Base-by-base conservation (phyloP, 2,113 vertebrate species). In the Austrofundulus limnaeus region DNA sequence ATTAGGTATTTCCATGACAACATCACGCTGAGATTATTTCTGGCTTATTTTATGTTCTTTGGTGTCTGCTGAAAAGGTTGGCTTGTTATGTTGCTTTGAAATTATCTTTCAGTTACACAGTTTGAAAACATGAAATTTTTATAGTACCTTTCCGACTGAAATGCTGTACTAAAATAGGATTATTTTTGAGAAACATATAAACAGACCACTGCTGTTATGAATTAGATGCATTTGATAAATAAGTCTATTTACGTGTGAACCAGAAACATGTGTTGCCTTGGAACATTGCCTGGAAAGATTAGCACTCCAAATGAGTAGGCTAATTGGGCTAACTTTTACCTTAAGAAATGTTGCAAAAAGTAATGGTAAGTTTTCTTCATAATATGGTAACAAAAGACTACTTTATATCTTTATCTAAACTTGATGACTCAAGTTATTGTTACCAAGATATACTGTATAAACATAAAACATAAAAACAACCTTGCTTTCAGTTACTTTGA, bases 1-100 rank as follows among this genome's bases (percentile, higher is more conserved):
- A 5, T 3, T 13, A 19, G 1, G 47, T 1, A 64, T 23, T 52
- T 45, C 83, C 83, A 85, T 69, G 72, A 69, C 61, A 84, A 85
- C 80, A 53, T 72, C 82, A 85, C 57, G 80, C 57, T 59, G 59
- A 3, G 4, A 52, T 43, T 24, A 6, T 19, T 19, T 49, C 46
- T 57, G 20, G 11, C 59, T 23, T 34, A 28, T 8, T 34, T 54
- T 69, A 53, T 64, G 19, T 21, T 37, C 11, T 65, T 66, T 53
- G 11, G 54, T 43, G 38, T 49, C 63, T 57, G 23, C 50, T 31
- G 47, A 73, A 75, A 23, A 54, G 2, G 7, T 15, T 19, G 83
- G 77, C 62, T 52, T 23, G 70, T 50, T 53, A 45, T 15, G 48
- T 50, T 46, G 42, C 16, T 42, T 43, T 11, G 4, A 70, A 61